Evolutionary conservation across 37 sponge, comb jelly and placozoan genomes (phyloP), one percentile per base, ranked within the genome.

Genomic region (Crambe crambe): DNA sequence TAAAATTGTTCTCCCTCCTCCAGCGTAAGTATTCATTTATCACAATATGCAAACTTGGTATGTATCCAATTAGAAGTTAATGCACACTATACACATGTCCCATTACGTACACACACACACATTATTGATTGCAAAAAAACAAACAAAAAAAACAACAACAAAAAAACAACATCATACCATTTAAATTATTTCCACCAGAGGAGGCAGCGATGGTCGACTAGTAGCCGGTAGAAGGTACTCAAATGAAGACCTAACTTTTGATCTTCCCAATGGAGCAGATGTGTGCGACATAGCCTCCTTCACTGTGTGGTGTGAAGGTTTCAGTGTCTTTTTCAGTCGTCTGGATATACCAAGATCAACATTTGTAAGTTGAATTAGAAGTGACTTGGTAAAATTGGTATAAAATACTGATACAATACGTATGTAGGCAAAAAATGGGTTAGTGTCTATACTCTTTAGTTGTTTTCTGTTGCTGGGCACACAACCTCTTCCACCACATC

Each of bases 211-310:
- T 47, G 51, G 51, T 47, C 10, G 10, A 47, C 51, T 47, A 47
- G n/a, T n/a, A n/a, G n/a, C n/a, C n/a, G 51, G 51, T 47, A 6
- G 51, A 47, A 47, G 51, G 12, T 67, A 21, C 23, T 4, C 5
- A 21, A 68, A 79, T 51, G 68, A 68, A 54, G 57, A 66, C 35
- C 29, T 68, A 37, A n/a, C 32, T 21, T 38, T 79, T 20, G 26
- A 65, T 0, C 37, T 79, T 12, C 79, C 79, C 29, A 43, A 3
- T 30, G 79, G 79, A n/a, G n/a, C 26, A 23, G 69, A 79, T 68
- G 70, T 69, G 42, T 68, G 72, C 68, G 77, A 84, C 70, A 84
- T 84, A 41, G 77, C 76, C 22, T 68, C 77, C 27, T 57, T 84
- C 60, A 84, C 84, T 6, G 54, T 84, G 9, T 84, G 84, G 84